Evolutionary conservation across 2,113 vertebrate species (phyloP).

Genomic region (Malurus elegans): DNA sequence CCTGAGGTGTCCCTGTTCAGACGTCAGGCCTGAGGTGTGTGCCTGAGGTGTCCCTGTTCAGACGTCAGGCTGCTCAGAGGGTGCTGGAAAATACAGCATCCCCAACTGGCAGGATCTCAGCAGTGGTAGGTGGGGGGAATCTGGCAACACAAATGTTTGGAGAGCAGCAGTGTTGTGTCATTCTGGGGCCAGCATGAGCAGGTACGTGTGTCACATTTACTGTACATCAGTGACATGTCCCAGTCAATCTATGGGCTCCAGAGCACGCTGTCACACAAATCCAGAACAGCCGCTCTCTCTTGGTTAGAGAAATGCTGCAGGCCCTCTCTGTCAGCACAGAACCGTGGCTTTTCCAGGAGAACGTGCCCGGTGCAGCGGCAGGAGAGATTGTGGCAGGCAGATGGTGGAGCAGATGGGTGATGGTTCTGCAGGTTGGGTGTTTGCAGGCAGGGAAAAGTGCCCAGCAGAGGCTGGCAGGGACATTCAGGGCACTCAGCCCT

Average conservation of each 20-base stretch:
- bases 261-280: fast-evolving
- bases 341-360: not conserved
- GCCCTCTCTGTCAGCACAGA: not conserved
- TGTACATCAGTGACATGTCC: not conserved
- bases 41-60: not conserved
- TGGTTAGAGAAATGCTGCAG: not conserved
- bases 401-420: not conserved
- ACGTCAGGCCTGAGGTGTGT: not conserved
- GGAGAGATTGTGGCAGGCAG: not conserved
- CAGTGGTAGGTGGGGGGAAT: not conserved
- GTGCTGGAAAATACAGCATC: not conserved
- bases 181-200: not conserved
- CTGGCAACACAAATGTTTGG: not conserved
- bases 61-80: not conserved
- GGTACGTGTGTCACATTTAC: not conserved
- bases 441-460: not conserved
- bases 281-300: not conserved
- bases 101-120: not conserved
- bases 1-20: not conserved
- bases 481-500: fast-evolving
- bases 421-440: not conserved
- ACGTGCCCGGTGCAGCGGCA: not conserved
- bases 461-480: not conserved
- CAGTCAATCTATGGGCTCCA: fast-evolving
- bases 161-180: not conserved